Percentiles rank a stretch among this genome's conserved stretches.
These are phyloP conservation scores for Rapana venosa DNA, from an alignment of 2,888 invertebrate species.

Conservation along the genomic window DNA sequence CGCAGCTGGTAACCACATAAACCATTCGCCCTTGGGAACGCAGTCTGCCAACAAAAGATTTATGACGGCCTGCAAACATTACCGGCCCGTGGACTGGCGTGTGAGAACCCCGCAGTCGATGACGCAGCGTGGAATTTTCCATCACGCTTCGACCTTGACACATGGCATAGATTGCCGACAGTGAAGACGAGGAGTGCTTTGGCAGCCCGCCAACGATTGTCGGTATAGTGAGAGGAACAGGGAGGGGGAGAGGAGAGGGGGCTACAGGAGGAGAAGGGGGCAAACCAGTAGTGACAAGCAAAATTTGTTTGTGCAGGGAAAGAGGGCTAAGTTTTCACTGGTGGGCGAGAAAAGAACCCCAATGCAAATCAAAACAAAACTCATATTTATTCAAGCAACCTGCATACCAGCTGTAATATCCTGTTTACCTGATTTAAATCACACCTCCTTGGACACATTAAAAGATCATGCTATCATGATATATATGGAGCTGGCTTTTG, in stretches of 20 bases:
- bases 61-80: conserved; percentile 28
- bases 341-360: too few relatives aligned
- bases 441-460: too few relatives aligned
- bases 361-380: too few relatives aligned
- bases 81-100: conserved; percentile 18
- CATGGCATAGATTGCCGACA: not conserved
- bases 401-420: too few relatives aligned
- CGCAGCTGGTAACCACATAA: not conserved
- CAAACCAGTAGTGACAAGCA: conserved; percentile 9
- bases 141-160: conserved; percentile 35
- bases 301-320: conserved; percentile 13
- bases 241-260: too few relatives aligned
- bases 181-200: not conserved
- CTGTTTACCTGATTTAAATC: too few relatives aligned
- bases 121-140: conserved; percentile 37
- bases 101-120: conserved; percentile 35
- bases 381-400: too few relatives aligned
- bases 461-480: too few relatives aligned
- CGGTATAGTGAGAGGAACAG: not conserved
- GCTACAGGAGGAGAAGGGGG: too few relatives aligned
- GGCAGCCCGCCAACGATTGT: conserved; percentile 24
- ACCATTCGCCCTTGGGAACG: not conserved
- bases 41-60: conserved; percentile 28
- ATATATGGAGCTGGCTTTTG: too few relatives aligned
- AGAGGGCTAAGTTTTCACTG: too few relatives aligned